A percentile compares a stretch with the other conserved stretches of the same genome.
Evolutionary conservation across 2,797 vertebrate species (phyloP).

Genomic region (Lagocephalus sceleratus): DNA sequence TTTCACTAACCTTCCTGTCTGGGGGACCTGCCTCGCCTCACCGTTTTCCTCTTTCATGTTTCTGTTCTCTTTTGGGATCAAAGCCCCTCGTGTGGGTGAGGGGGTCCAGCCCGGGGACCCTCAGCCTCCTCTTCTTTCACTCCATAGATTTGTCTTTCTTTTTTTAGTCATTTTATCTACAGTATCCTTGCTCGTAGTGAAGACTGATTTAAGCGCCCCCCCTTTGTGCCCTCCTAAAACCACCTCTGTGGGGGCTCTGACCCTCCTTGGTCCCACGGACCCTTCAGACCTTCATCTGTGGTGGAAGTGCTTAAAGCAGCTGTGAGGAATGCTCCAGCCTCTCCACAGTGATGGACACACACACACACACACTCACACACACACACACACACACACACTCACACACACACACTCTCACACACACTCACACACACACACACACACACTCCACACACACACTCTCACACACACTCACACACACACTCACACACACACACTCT

Average conservation of each 20-base stretch:
- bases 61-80: constrained; percentile 15
- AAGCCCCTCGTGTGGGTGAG: too few relatives aligned
- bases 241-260: constrained; percentile 40
- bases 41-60: constrained; percentile 13
- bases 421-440: too few relatives aligned
- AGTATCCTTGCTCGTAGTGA: constrained; percentile 32
- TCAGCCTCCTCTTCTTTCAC: constrained; percentile 38
- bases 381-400: too few relatives aligned
- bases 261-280: constrained; percentile 32
- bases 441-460: constrained; percentile 8
- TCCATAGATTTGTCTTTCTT: constrained; percentile 42
- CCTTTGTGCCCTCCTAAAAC: constrained; percentile 37
- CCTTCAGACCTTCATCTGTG: constrained; percentile 30
- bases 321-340: too few relatives aligned
- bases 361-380: too few relatives aligned
- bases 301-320: too few relatives aligned
- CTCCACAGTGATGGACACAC: too few relatives aligned
- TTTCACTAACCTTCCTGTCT: constrained; percentile 29
- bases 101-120: constrained; percentile 32
- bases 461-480: constrained; percentile 17
- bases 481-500: constrained; percentile 43
- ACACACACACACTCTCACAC: too few relatives aligned
- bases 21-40: too few relatives aligned
- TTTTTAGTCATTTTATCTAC: constrained; percentile 30
- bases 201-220: constrained; percentile 36